Evolutionary conservation across 2,113 vertebrate genomes (phyloP).

Genomic region (Alectura lathami): DNA sequence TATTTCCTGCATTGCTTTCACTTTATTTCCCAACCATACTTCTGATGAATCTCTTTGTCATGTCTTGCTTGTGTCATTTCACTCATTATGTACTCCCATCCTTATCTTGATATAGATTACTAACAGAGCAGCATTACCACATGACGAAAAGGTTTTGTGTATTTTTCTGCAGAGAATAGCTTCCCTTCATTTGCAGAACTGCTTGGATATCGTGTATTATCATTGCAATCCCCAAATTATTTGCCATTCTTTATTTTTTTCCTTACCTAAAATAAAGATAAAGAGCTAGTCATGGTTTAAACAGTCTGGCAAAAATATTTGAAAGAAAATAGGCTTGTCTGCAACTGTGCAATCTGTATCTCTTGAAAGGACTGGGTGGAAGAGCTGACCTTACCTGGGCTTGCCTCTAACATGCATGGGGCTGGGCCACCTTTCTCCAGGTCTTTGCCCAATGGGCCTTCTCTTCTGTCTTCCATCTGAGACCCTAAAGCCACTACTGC

Average conservation of each 20-base stretch:
- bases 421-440: neutral
- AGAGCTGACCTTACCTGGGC: neutral
- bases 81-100: neutral
- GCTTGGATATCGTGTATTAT: neutral
- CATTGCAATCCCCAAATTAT: neutral
- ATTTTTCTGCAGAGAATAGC: neutral
- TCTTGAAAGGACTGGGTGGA: neutral
- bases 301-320: neutral
- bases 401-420: neutral
- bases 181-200: neutral
- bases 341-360: neutral
- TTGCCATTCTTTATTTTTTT: neutral
- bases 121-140: neutral
- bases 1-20: neutral
- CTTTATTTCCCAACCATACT: neutral
- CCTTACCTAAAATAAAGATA: neutral
- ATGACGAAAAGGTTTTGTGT: fast-evolving
- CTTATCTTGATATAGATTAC: neutral
- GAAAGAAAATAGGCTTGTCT: neutral
- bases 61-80: neutral
- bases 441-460: neutral
- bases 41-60: neutral
- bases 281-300: neutral
- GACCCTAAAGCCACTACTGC: neutral
- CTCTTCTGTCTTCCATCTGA: neutral